Conservation (phyloP, 2,113 vertebrate genomes). For the Psilopsiagon aurifrons region DNA sequence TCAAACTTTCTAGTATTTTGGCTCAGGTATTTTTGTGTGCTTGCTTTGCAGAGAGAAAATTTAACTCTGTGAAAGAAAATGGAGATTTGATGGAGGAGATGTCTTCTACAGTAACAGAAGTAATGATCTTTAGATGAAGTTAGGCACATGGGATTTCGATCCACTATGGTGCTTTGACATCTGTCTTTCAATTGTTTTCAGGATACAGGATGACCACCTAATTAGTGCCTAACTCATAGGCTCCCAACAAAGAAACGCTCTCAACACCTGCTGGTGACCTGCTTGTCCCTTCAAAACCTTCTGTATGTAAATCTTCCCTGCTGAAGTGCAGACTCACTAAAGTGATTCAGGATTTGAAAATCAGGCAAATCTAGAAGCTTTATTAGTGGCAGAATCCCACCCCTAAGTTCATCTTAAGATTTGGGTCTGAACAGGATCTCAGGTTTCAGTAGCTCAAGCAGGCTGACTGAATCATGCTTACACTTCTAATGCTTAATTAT, state of each 20-base stretch:
- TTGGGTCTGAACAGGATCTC: not conserved
- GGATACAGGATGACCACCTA: not conserved
- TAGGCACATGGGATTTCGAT: not conserved
- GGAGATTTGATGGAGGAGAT: not conserved
- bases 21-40: not conserved
- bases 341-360: not conserved
- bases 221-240: not conserved
- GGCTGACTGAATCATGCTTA: not conserved
- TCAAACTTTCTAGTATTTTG: not conserved
- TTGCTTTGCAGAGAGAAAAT: not conserved
- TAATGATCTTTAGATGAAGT: not conserved
- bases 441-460: not conserved
- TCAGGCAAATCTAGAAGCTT: not conserved
- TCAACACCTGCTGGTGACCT: not conserved
- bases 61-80: not conserved
- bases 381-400: not conserved
- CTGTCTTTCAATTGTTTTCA: not conserved
- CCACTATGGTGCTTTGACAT: not conserved
- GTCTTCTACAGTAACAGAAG: not conserved
- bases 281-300: not conserved
- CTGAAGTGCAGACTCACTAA: not conserved
- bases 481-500: slow-evolving; percentile 28
- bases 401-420: not conserved
- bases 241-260: not conserved
- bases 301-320: not conserved